Base-by-base conservation (phyloP, 2,797 vertebrate genomes). In the Tenualosa thibaudeaui region DNA sequence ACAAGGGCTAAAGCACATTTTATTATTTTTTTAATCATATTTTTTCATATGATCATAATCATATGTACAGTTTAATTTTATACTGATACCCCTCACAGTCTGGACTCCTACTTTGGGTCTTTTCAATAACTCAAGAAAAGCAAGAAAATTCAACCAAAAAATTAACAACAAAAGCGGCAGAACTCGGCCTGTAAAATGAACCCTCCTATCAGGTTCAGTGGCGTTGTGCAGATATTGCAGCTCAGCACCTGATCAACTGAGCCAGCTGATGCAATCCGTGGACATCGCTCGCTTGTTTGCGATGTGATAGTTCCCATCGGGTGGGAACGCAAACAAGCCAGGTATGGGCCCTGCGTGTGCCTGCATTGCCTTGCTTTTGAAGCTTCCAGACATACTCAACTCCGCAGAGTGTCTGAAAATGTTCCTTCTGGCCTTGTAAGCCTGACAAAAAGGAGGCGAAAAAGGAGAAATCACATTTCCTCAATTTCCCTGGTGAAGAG, bases 401-500 rank as follows among this genome's bases (percentile, higher is more conserved):
- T 78, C 71, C 71, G 15, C 37, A 43, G 71, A 78, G 71, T 78
- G 71, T 78, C 37, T 43, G 71, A 78, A 78, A 78, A 78, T 78
- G 71, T 22, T 78, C 71, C 71, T 78, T 78, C 71, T 3, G 22
- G 71, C 40, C 71, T 13, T 17, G 40, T 78, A 78, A 78, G 46
- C 37, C 71, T 78, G 37, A 46, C 17, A 19, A 78, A 46, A 49
- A 22, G 43, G 68, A 71, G 68, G 17, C 26, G 37, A 37, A 8
- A 37, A 78, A 10, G 37, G 37, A 46, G 71, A 46, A 78, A 78
- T 78, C 71, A 78, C 71, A 78, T 78, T 78, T 7, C 71, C 71
- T 78, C 68, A 86, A 85, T 83, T 88, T 40, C 26, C 31, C 58
- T 82, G 85, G 86, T 83, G 83, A 84, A 78, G 40, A 87, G 86